Conservation (phyloP, 2,113 vertebrate genomes). For the Upupa epops region DNA sequence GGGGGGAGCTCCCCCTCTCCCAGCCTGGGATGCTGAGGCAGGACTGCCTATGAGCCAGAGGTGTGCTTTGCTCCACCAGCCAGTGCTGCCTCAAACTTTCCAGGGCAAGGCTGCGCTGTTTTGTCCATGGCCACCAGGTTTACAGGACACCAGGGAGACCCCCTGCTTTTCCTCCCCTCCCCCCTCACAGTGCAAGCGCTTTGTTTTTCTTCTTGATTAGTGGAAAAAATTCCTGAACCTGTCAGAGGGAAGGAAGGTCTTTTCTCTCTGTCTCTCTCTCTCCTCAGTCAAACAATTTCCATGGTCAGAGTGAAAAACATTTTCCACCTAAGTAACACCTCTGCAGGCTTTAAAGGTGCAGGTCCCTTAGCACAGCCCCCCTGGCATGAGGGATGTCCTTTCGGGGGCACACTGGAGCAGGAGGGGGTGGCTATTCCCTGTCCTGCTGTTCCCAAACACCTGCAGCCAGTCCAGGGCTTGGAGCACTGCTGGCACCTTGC, state of each 20-base stretch:
- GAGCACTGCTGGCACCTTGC: not conserved
- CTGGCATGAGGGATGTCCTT: rapidly evolving
- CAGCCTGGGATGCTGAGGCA: not conserved
- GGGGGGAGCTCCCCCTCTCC: not conserved
- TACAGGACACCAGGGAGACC: slow-evolving; percentile 60
- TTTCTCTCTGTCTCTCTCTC: not conserved
- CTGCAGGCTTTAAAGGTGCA: slow-evolving; percentile 23
- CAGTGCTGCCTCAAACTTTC: slow-evolving; percentile 50
- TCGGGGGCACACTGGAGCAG: rapidly evolving
- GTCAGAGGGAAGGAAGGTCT: slow-evolving; percentile 64
- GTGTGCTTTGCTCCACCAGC: rapidly evolving
- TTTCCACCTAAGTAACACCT: slow-evolving; percentile 60
- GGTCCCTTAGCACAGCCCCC: not conserved
- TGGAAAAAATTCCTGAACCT: slow-evolving; percentile 69
- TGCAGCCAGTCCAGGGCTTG: not conserved
- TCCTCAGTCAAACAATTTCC: slow-evolving; percentile 54
- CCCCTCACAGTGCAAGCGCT: not conserved
- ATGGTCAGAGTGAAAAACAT: not conserved
- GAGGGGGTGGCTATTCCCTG: rapidly evolving
- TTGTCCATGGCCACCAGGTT: slow-evolving; percentile 23
- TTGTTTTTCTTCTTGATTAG: slow-evolving; percentile 75
- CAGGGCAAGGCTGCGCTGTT: slow-evolving; percentile 49
- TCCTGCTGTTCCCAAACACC: not conserved
- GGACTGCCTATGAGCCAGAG: not conserved
- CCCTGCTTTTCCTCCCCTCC: slow-evolving; percentile 27